These are phyloP conservation scores for Paguma larvata DNA, from an alignment of 2,797 vertebrate species.

Conservation along the genomic window DNA sequence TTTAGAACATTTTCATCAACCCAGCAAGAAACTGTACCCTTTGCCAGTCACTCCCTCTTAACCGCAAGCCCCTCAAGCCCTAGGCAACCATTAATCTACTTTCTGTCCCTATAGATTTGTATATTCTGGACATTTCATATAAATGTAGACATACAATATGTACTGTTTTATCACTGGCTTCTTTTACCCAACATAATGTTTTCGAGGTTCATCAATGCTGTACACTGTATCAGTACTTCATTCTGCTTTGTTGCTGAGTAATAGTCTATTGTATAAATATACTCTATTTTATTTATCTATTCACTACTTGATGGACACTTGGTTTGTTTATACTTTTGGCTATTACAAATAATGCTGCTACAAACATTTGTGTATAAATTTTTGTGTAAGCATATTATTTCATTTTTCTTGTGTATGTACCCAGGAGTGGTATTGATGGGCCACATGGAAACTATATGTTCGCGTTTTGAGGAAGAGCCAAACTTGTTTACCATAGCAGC, in stretches of 20 bases:
- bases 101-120: no score
- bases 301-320: no score
- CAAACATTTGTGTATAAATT: background rate
- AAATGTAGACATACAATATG: no score
- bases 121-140: no score
- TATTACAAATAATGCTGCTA: background rate
- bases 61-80: background rate
- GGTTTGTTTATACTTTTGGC: no score
- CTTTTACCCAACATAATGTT: conserved; percentile 6
- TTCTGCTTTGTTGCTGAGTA: background rate
- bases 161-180: background rate
- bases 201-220: background rate
- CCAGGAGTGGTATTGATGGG: background rate
- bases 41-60: background rate
- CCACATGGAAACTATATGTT: background rate
- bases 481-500: background rate
- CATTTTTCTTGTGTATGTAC: background rate
- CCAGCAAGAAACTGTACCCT: background rate
- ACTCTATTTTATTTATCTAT: no score
- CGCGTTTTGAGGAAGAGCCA: background rate
- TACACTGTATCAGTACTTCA: background rate
- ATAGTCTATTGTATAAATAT: background rate
- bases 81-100: background rate
- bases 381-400: background rate
- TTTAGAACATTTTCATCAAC: conserved; percentile 13